These are phyloP conservation scores for Macropis europaea DNA, from an alignment of 2,888 invertebrate species.

Conservation along the genomic window DNA sequence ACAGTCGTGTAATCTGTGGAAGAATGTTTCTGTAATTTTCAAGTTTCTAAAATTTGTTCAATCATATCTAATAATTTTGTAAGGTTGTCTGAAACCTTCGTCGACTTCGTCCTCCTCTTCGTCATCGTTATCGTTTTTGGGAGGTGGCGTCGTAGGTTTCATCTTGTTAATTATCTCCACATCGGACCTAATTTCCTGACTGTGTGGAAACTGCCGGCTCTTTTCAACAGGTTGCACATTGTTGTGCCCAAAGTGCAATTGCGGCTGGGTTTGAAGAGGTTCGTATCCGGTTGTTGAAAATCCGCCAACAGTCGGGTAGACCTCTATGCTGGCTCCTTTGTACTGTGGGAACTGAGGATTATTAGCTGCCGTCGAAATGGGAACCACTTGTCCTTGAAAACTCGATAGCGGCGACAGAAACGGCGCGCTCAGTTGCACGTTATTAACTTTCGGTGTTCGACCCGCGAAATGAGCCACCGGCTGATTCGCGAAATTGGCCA, in stretches of 20 bases:
- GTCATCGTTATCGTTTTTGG: constrained; percentile 58
- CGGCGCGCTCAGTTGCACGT: constrained; percentile 41
- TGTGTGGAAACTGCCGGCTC: constrained; percentile 44
- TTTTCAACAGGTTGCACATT: constrained; percentile 12
- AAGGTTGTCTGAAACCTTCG: constrained; percentile 15
- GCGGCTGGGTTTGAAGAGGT: constrained; percentile 70
- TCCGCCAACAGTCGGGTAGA: constrained; percentile 36
- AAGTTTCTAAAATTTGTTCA: no score
- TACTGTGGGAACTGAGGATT: constrained; percentile 63
- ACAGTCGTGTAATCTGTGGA: constrained; percentile 35
- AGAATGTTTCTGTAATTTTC: neutral
- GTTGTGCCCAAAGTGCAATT: constrained; percentile 67
- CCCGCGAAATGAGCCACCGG: constrained; percentile 54
- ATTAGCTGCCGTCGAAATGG: constrained; percentile 60
- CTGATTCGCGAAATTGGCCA: constrained; percentile 60
- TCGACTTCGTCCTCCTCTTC: constrained; percentile 42
- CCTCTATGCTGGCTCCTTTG: constrained; percentile 61
- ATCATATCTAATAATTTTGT: neutral
- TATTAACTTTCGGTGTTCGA: constrained; percentile 20
- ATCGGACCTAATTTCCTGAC: constrained; percentile 69
- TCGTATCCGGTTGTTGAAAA: constrained; percentile 62
- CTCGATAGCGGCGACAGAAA: constrained; percentile 49
- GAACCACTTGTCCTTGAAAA: constrained; percentile 61
- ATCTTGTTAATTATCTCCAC: constrained; percentile 74
- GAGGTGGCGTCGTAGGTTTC: constrained; percentile 62